These are phyloP conservation scores for Temnothorax ravouxi DNA, from an alignment of 2,888 invertebrate species.

Conservation along the genomic window DNA sequence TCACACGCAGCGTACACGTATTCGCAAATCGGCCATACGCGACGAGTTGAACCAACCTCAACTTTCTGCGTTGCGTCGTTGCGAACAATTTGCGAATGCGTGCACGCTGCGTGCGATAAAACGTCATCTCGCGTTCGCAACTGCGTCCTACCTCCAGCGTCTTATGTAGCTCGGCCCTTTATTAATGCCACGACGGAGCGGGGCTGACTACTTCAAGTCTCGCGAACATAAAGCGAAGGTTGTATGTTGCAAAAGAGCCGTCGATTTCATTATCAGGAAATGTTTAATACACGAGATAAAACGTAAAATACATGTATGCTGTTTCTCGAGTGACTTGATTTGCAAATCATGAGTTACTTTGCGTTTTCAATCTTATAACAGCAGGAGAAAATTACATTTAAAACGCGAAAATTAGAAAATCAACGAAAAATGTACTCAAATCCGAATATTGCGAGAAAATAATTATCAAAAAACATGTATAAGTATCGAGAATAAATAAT, in stretches of 20 bases:
- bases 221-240: background rate
- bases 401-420: background rate
- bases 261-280: background rate
- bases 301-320: background rate
- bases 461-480: no score
- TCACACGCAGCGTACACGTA: no score
- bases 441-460: background rate
- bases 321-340: background rate
- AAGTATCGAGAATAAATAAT: background rate
- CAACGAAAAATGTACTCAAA: background rate
- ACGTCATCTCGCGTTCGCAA: no score
- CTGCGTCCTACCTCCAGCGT: no score
- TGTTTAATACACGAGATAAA: background rate
- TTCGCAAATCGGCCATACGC: no score
- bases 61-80: no score
- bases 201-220: background rate
- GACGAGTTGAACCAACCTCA: no score
- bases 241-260: background rate
- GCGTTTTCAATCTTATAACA: background rate
- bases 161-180: no score
- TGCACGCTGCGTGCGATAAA: no score
- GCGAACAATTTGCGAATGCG: no score
- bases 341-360: background rate
- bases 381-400: background rate
- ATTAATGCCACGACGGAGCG: no score